These are phyloP conservation scores for Pseudomyrmex cubaensis DNA, from an alignment of 1,140 invertebrate species.

Conservation along the genomic window DNA sequence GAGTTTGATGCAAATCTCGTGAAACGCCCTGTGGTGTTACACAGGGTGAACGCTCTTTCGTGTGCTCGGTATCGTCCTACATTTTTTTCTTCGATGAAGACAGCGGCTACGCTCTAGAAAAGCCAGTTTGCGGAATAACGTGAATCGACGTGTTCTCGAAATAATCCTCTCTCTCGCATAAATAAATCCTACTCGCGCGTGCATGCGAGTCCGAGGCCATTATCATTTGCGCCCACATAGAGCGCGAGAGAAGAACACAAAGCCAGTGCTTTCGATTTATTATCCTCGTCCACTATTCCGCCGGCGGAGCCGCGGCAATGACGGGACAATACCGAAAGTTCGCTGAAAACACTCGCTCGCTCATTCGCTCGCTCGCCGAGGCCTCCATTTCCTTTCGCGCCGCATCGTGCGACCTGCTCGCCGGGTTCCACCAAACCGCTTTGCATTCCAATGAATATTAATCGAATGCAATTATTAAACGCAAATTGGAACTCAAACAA, in stretches of 20 bases:
- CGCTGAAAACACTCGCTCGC: constrained; percentile 39
- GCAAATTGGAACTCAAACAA: constrained; percentile 78
- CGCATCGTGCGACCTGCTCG: not conserved
- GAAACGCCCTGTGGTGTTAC: constrained; percentile 20
- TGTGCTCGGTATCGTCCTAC: not conserved
- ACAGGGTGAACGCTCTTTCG: constrained; percentile 31
- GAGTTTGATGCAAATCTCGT: constrained; percentile 41
- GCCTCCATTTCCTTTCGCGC: constrained; percentile 54
- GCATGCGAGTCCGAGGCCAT: constrained; percentile 38
- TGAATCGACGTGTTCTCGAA: constrained; percentile 43
- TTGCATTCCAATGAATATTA: constrained; percentile 81
- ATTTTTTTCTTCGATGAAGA: constrained; percentile 2
- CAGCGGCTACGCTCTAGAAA: not conserved
- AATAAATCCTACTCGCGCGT: constrained; percentile 57
- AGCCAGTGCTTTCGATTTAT: constrained; percentile 41
- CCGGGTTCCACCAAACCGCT: constrained; percentile 66
- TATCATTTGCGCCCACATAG: constrained; percentile 32
- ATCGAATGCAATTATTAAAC: constrained; percentile 79
- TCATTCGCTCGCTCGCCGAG: not conserved
- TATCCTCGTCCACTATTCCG: constrained; percentile 29
- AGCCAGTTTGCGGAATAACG: not conserved
- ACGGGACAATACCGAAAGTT: constrained; percentile 42
- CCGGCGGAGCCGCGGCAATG: not conserved
- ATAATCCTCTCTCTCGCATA: not conserved
- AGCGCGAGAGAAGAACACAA: constrained; percentile 14